Percentiles rank a stretch among this genome's conserved stretches.
phyloP scores from a whole-genome alignment of 1,140 invertebrate genomes.

The Pogonognathellus flavescens region DNA sequence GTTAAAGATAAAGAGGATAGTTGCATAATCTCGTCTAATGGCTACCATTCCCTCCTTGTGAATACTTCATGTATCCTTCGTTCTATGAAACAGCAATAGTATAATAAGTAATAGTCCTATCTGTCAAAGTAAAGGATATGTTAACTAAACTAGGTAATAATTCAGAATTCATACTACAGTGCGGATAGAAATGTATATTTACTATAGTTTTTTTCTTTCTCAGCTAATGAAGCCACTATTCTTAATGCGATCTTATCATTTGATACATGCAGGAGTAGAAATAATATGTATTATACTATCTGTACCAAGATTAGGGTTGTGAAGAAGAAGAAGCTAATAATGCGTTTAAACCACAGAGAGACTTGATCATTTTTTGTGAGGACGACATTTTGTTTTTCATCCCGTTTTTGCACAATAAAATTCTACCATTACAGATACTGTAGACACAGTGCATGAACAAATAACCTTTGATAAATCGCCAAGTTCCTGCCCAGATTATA shows the following conservation, averaged over 20 bases:
- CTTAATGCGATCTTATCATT: not conserved
- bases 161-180: slow-evolving; percentile 13
- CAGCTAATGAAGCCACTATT: not conserved
- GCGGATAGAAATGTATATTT: not conserved
- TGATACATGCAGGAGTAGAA: not conserved
- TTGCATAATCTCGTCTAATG: slow-evolving; percentile 30
- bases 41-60: not conserved
- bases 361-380: not conserved
- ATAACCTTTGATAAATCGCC: not conserved
- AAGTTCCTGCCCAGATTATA: slow-evolving; percentile 23
- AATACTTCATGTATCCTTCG: slow-evolving; percentile 27
- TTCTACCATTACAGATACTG: not conserved
- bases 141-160: slow-evolving; percentile 18
- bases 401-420: not conserved
- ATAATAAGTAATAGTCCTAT: slow-evolving; percentile 33
- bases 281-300: not conserved
- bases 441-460: not conserved
- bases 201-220: not conserved
- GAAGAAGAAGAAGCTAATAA: slow-evolving; percentile 11
- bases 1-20: slow-evolving; percentile 17
- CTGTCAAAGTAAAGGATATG: slow-evolving; percentile 36
- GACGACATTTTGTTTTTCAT: slow-evolving; percentile 29
- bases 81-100: not conserved
- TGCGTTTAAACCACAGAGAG: slow-evolving; percentile 8
- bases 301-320: not conserved